Evolutionary conservation across 2,113 vertebrate species (phyloP).

Genomic region (Marcusenius ussheri): DNA sequence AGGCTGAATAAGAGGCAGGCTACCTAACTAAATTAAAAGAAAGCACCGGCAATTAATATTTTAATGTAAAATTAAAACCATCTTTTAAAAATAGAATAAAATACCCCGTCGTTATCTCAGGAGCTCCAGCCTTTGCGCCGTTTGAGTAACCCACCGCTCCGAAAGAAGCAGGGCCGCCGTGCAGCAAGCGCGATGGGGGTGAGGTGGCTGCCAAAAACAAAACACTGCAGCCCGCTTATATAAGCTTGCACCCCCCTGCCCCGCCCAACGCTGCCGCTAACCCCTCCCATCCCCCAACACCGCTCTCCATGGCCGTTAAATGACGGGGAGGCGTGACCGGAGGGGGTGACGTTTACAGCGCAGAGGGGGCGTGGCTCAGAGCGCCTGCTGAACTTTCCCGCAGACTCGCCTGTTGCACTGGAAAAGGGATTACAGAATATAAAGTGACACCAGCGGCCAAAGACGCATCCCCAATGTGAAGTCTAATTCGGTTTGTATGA

Average conservation of each 20-base stretch:
- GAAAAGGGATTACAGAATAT: neutral
- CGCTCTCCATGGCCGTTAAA: neutral
- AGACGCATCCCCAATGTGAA: neutral
- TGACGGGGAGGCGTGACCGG: neutral
- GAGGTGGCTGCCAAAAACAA: constrained; percentile 42
- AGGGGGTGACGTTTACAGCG: neutral
- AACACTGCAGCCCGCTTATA: constrained; percentile 37
- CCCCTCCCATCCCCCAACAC: constrained; percentile 26
- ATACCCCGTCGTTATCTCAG: constrained; percentile 60
- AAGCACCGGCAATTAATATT: neutral
- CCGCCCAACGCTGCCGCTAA: neutral
- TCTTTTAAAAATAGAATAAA: constrained; percentile 9
- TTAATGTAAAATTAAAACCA: neutral
- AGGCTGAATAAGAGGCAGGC: neutral
- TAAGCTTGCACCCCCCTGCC: constrained; percentile 45
- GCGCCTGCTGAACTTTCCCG: neutral
- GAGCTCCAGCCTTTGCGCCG: constrained; percentile 66
- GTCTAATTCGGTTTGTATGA: neutral
- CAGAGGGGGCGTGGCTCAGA: neutral
- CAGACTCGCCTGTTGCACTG: neutral
- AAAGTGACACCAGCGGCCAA: neutral
- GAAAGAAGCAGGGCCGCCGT: constrained; percentile 46
- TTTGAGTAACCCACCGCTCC: constrained; percentile 56
- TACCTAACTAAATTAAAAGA: neutral
- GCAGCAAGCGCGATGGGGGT: constrained; percentile 7